Conservation (phyloP, 2,113 vertebrate species). For the Nanorana parkeri region DNA sequence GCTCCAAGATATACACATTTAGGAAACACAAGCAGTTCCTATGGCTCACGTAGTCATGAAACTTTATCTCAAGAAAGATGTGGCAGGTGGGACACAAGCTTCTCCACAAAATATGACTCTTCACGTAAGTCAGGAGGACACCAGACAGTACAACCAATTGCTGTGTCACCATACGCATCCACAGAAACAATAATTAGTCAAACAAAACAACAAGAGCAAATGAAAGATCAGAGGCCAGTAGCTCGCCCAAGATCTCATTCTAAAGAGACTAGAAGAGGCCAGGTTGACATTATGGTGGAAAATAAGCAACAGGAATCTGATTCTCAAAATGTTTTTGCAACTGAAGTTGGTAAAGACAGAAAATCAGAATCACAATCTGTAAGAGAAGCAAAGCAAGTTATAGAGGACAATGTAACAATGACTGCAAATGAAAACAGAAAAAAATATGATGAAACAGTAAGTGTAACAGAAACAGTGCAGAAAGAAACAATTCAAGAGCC, state of each 20-base stretch:
- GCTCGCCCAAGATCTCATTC: constrained; percentile 56
- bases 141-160: constrained; percentile 65
- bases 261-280: constrained; percentile 57
- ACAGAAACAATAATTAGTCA: constrained; percentile 52
- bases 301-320: constrained; percentile 63
- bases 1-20: constrained; percentile 66
- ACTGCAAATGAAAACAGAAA: constrained; percentile 37
- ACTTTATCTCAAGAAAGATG: constrained; percentile 75
- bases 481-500: constrained; percentile 5
- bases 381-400: constrained; percentile 56
- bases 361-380: constrained; percentile 57
- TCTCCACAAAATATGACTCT: constrained; percentile 57
- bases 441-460: constrained; percentile 50
- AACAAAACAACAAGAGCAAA: constrained; percentile 56
- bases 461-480: constrained; percentile 9
- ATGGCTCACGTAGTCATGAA: constrained; percentile 68
- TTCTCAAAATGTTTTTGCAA: constrained; percentile 55
- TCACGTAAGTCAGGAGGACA: constrained; percentile 61
- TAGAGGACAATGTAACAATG: constrained; percentile 49
- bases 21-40: constrained; percentile 67
- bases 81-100: constrained; percentile 62
- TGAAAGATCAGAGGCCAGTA: constrained; percentile 37
- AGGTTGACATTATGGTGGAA: constrained; percentile 61
- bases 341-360: constrained; percentile 58
- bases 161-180: constrained; percentile 53